These are phyloP conservation scores for Parazoanthus swiftii DNA, from an alignment of 92 coral and sea anemone genomes.

Conservation along the genomic window DNA sequence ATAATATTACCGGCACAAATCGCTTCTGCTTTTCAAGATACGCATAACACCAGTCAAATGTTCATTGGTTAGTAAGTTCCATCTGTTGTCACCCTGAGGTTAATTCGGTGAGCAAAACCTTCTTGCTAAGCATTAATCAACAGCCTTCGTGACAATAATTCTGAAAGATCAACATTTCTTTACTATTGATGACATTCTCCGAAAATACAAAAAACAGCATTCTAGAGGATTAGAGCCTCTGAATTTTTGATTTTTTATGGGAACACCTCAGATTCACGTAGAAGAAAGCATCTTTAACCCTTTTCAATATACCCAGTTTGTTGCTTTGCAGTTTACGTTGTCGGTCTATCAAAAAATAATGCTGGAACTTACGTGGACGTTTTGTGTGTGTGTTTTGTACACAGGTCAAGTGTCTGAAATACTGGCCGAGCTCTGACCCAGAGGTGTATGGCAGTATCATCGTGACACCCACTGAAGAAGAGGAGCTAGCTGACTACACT, in stretches of 20 bases:
- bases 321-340: neutral
- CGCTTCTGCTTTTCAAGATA: neutral
- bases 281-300: too few species aligned
- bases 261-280: too few species aligned
- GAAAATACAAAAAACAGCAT: neutral
- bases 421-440: constrained; percentile 95
- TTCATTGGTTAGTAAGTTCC: neutral
- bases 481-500: constrained; percentile 90
- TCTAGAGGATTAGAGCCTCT: neutral
- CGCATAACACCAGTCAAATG: neutral
- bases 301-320: too few species aligned
- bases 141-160: neutral
- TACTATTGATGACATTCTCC: neutral
- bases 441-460: constrained; percentile 89
- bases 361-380: neutral
- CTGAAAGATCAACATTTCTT: neutral
- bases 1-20: too few species aligned
- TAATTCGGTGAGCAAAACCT: neutral
- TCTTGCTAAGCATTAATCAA: neutral
- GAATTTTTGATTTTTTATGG: too few species aligned
- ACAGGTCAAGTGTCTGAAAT: constrained; percentile 90
- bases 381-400: neutral
- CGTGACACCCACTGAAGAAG: constrained; percentile 89
- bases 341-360: neutral
- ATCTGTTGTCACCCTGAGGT: too few species aligned